Conservation (phyloP, 1,140 invertebrate species). For the Ceratitis capitata region DNA sequence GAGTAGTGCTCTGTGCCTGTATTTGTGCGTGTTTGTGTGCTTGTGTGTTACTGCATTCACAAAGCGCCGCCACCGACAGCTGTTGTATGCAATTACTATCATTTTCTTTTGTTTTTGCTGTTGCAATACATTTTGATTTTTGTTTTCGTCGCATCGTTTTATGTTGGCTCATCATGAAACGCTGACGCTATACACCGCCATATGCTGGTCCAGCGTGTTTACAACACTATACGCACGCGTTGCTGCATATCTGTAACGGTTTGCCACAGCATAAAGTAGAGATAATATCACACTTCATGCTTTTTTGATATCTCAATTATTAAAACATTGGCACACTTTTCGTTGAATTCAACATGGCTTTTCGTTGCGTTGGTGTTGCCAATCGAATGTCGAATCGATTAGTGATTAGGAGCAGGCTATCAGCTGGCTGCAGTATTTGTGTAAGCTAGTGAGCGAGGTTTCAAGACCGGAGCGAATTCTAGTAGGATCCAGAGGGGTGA, state of each 20-base stretch:
- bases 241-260: neutral
- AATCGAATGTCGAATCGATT: neutral
- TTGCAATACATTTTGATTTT: neutral
- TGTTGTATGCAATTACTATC: neutral
- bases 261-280: neutral
- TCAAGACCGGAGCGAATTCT: no score
- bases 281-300: neutral
- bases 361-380: neutral
- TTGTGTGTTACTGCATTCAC: neutral
- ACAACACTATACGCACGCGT: neutral
- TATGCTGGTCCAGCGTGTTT: neutral
- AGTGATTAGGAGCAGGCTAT: no score
- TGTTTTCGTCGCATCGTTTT: neutral
- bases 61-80: neutral
- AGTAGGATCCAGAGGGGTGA: no score
- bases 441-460: no score
- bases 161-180: neutral
- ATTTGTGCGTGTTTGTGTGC: neutral
- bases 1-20: neutral
- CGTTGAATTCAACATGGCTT: neutral
- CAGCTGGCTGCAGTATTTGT: no score
- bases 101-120: no score
- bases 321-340: neutral
- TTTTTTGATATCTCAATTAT: neutral
- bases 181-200: neutral